Evolutionary conservation across 2,888 invertebrate species (phyloP).

Genomic region (Flabesymbios commensalis): DNA sequence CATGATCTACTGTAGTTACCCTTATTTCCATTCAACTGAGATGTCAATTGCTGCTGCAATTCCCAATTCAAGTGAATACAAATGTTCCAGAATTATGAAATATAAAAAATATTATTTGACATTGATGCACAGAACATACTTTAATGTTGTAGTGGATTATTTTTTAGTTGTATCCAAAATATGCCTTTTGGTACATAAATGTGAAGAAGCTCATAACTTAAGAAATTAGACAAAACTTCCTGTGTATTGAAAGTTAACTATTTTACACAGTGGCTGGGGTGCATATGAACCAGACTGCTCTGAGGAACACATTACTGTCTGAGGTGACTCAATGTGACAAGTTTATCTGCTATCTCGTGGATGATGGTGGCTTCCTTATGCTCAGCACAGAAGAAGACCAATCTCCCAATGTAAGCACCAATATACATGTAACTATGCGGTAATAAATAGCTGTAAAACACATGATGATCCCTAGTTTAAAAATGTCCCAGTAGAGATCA

Average conservation of each 20-base stretch:
- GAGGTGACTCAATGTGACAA: not conserved
- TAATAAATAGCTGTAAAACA: no score
- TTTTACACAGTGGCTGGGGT: slow-evolving; percentile 1
- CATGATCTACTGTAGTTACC: no score
- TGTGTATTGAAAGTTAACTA: not conserved
- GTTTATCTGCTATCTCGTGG: not conserved
- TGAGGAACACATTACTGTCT: not conserved
- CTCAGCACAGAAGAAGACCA: not conserved
- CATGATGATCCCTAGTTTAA: no score
- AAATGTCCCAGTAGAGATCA: no score
- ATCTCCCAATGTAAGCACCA: not conserved
- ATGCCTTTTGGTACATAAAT: not conserved
- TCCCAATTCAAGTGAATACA: no score
- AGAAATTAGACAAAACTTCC: not conserved
- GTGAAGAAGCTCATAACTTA: no score
- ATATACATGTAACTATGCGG: no score
- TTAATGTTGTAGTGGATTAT: not conserved
- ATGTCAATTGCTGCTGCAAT: no score
- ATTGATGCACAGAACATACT: not conserved
- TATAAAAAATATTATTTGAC: not conserved
- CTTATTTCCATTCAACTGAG: no score
- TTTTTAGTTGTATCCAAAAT: not conserved
- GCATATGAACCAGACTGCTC: not conserved
- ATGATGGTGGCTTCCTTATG: slow-evolving; percentile 2
- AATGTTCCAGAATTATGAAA: no score